A percentile compares a stretch with the other conserved stretches of the same genome.
Conservation (phyloP, 2,888 invertebrate species). For the Cotesia congregata region DNA sequence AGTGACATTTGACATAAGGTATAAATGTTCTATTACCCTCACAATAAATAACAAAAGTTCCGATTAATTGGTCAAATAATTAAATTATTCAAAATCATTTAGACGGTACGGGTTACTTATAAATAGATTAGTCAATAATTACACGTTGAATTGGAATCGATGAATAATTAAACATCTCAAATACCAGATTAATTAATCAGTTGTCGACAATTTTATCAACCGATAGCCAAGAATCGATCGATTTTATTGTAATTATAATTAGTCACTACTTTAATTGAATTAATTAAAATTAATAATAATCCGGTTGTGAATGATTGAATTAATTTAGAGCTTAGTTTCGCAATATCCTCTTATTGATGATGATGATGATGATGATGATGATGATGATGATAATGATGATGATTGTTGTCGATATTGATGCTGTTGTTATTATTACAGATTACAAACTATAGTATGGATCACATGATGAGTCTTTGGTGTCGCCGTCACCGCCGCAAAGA, state of each 20-base stretch:
- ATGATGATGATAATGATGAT: no score
- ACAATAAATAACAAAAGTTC: background rate
- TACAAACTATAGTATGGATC: constrained; percentile 20
- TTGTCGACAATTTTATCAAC: background rate
- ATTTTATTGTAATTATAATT: background rate
- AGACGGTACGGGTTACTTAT: background rate
- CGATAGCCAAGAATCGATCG: background rate
- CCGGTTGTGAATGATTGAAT: background rate
- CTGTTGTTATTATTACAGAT: background rate
- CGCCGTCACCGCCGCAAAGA: constrained; percentile 32
- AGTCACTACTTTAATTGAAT: background rate
- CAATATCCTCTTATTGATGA: no score
- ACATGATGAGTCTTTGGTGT: constrained; percentile 30
- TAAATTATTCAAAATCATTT: background rate
- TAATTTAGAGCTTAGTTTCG: background rate
- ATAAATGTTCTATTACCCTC: no score
- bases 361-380: no score
- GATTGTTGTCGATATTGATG: no score
- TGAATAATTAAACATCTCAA: background rate
- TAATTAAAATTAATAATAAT: background rate
- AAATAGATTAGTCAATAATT: background rate
- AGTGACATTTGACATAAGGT: no score
- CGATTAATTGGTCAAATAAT: background rate
- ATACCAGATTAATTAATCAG: background rate
- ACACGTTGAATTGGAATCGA: background rate